A percentile compares a stretch with the other conserved stretches of the same genome.
These are phyloP conservation scores for Myotis yumanensis DNA, from an alignment of 2,113 vertebrate genomes.

Conservation along the genomic window DNA sequence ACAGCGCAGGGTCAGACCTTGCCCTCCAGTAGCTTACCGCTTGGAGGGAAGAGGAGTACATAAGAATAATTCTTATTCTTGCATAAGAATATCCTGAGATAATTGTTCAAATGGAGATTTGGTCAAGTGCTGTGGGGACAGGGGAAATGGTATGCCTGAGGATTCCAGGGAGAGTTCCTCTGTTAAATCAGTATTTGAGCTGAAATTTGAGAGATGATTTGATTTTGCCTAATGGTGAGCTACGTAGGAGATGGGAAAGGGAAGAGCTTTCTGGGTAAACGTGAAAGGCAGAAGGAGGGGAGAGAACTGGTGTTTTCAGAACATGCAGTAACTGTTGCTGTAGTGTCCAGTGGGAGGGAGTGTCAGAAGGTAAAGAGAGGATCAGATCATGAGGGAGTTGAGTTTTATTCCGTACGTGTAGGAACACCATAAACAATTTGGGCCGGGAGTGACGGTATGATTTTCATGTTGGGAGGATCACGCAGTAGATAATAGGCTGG, in stretches of 20 bases:
- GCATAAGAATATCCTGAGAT: neutral
- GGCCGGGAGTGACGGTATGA: neutral
- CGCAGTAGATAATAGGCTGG: neutral
- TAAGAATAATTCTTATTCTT: neutral
- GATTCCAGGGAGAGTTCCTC: neutral
- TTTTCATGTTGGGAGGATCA: neutral
- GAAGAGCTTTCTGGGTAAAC: neutral
- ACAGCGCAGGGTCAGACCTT: neutral
- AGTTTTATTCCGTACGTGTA: neutral
- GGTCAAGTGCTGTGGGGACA: neutral
- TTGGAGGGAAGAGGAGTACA: neutral
- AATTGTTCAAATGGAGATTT: neutral
- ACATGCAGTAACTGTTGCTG: neutral
- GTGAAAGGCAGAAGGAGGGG: neutral
- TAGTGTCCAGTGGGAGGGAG: too few species aligned
- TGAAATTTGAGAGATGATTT: neutral
- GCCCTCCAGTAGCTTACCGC: neutral
- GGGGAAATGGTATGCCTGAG: neutral
- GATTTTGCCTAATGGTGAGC: neutral
- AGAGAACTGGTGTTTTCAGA: neutral
- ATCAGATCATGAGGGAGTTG: neutral
- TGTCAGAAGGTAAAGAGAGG: neutral
- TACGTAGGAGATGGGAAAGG: neutral
- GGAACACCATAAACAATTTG: neutral
- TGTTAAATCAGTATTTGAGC: neutral